A percentile compares a stretch with the other conserved stretches of the same genome.
These are phyloP conservation scores for Chromoteleia sp. DNA, from an alignment of 2,888 invertebrate genomes.

Conservation along the genomic window DNA sequence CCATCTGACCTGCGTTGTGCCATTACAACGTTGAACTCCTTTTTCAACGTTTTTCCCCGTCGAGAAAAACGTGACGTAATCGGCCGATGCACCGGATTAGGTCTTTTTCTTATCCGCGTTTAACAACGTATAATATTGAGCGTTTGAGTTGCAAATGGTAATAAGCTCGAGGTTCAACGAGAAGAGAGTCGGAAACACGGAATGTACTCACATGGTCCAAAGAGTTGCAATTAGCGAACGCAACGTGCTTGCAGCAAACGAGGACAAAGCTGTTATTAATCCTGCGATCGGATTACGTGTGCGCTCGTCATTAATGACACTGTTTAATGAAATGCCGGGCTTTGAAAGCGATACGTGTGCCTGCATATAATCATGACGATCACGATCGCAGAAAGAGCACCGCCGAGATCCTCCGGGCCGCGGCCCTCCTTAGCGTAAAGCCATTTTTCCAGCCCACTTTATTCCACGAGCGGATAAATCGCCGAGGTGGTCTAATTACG, in stretches of 20 bases:
- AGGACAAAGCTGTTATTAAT: constrained; percentile 68
- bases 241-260: constrained; percentile 62
- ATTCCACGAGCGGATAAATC: constrained; percentile 44
- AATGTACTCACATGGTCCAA: constrained; percentile 36
- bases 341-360: constrained; percentile 38
- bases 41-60: too few species aligned
- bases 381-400: constrained; percentile 9
- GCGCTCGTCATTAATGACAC: constrained; percentile 59
- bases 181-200: constrained; percentile 49
- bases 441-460: constrained; percentile 34
- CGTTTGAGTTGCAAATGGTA: constrained; percentile 46
- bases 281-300: constrained; percentile 36
- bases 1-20: constrained; percentile 43
- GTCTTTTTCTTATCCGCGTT: constrained; percentile 44
- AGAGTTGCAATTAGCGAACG: constrained; percentile 59
- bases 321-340: constrained; percentile 60
- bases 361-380: constrained; percentile 52
- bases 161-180: constrained; percentile 38
- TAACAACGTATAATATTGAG: constrained; percentile 66
- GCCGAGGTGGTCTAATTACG: constrained; percentile 61
- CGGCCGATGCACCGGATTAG: constrained; percentile 56
- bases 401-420: constrained; percentile 18
- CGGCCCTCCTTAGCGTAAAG: constrained; percentile 26
- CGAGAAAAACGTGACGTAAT: constrained; percentile 37
- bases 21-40: constrained; percentile 34